Conservation (phyloP, 1,140 invertebrate genomes). For the Solenopsis fugax region DNA sequence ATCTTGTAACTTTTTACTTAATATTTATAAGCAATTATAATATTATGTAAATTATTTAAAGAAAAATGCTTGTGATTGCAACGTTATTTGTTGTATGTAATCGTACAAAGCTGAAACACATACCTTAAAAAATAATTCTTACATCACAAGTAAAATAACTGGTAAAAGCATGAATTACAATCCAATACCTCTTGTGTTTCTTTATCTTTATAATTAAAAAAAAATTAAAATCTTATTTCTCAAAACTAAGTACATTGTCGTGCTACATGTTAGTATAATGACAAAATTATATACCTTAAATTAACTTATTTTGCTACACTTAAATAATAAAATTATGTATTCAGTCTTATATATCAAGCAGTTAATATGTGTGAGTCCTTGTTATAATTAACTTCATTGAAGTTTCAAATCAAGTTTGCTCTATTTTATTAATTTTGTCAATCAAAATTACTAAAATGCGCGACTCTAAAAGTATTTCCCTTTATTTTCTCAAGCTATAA, state of each 20-base stretch:
- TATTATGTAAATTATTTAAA: not conserved
- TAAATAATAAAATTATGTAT: conserved; percentile 11
- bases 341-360: conserved; percentile 45
- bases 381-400: not conserved
- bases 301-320: conserved; percentile 10
- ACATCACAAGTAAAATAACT: not conserved
- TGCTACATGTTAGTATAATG: not conserved
- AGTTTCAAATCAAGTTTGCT: not conserved
- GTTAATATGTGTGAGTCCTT: not conserved
- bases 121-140: conserved; percentile 24
- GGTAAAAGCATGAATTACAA: not conserved
- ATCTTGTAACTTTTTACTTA: conserved; percentile 13
- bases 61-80: not conserved
- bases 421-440: not conserved
- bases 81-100: not conserved
- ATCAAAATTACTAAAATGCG: not conserved
- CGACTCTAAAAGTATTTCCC: not conserved
- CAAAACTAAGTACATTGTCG: not conserved
- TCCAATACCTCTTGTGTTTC: not conserved
- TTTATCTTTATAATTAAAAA: conserved; percentile 14
- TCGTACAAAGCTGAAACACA: conserved; percentile 14
- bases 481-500: not conserved
- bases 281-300: not conserved
- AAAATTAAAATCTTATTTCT: conserved; percentile 20
- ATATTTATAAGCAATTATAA: conserved; percentile 11